Evolutionary conservation across 2,113 vertebrate genomes (phyloP), one percentile per base, ranked within the genome.

Genomic region (Heloderma charlesbogerti): DNA sequence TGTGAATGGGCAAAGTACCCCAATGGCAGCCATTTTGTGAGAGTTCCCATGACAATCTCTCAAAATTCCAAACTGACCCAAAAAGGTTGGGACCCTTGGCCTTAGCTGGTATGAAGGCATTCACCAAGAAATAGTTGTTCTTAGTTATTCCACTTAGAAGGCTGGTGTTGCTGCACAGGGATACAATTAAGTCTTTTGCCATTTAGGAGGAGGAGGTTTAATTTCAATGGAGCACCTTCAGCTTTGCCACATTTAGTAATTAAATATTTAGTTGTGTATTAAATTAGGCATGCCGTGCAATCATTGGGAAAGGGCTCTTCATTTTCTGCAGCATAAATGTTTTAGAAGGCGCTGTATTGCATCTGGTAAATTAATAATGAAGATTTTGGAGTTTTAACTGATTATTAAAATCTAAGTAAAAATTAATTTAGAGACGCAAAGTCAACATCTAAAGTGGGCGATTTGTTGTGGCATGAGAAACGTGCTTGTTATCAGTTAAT

Each of bases 301-400:
- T 96, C 94, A 89, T 63, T 94, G 94, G 95, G 95, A 97, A 97
- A 92, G 81, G 71, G 91, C 94, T 94, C 90, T 96, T 94, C 45
- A 1, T 94, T 97, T 98, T 97, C 96, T 94, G 90, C 91, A 91
- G 86, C 95, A 97, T 97, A 95, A 98, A 97, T 98, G 95, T 97
- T 98, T 98, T 96, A 98, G 96, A 96, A 94, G 95, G 48, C 92
- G 63, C 95, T 95, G 92, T 95, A 96, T 97, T 96, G 93, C 97
- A 96, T 93, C 77, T 94, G 95, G 91, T 98, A 96, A 98, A 98
- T 98, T 97, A 97, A 97, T 97, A 96, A 97, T 96, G 96, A 96
- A 94, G 95, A 96, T 96, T 97, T 80, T 96, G 95, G 95, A 90
- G 45, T 96, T 97, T 96, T 94, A 97, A 93, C 96, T 96, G 97